Base-by-base conservation (phyloP, 1,140 invertebrate genomes). In the Solen grandis region DNA sequence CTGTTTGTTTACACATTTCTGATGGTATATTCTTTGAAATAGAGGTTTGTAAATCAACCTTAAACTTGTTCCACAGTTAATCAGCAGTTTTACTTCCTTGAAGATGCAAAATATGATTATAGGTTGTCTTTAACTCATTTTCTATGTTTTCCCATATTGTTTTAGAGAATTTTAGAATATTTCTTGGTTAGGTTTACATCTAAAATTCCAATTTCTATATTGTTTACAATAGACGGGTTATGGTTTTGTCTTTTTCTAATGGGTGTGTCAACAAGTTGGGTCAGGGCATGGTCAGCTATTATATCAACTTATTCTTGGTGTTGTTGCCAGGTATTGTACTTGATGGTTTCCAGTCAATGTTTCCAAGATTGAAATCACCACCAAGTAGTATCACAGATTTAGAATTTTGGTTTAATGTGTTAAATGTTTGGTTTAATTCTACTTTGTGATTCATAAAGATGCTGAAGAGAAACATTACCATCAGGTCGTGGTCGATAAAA, bases 221-320 rank as follows among this genome's bases (percentile, higher is more conserved):
- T 63, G 22, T 75, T 41, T 3, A 38, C 27, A 19, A 50, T 63
- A 27, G 22, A 22, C 35, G 60, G 60, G 25, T 38, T 76, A 41
- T 22, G 68, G 46, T 5, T 19, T 55, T 66, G 63, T 2, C 66
- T 22, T 1, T 29, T 55, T 54, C 60, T 22, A 16, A 13, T 76
- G 36, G 59, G 73, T 77, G 55, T 66, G 41, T 66, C 50, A 31
- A 77, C 46, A 16, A 63, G 31, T 54, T 75, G 59, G 13, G 36
- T 14, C 8, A 77, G 62, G 2, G 74, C 54, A 54, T 77, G 52
- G 22, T 77, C 74, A 55, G 41, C 46, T 57, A 36, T 65, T 1
- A 63, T 54, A 33, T 62, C 36, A 19, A 50, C 25, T 52, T 55
- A 36, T 13, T 19, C 22, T 73, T 76, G 27, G 35, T 76, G 59